These are phyloP conservation scores for Glyptemys insculpta DNA, from an alignment of 2,797 vertebrate species.

Conservation along the genomic window DNA sequence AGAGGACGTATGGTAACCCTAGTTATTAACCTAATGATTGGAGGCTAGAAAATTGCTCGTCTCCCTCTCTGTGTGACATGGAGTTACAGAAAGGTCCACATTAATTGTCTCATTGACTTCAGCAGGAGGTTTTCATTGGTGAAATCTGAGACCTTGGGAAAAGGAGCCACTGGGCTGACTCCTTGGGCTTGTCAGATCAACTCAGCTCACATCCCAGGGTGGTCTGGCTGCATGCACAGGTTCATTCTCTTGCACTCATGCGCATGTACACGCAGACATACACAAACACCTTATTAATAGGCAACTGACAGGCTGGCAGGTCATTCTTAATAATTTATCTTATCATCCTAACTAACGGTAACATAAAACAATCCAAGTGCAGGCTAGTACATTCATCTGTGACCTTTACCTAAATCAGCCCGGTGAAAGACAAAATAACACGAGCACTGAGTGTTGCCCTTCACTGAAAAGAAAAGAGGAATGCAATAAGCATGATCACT, in stretches of 20 bases:
- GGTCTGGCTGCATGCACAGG: accelerated
- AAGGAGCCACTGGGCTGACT: neutral
- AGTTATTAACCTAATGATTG: neutral
- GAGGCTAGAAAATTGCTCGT: neutral
- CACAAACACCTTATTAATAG: neutral
- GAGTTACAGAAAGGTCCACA: neutral
- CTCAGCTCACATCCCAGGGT: neutral
- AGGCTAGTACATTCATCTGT: neutral
- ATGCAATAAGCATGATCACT: neutral
- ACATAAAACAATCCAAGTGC: neutral
- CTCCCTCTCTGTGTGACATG: accelerated
- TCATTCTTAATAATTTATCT: neutral
- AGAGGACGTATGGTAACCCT: too few relatives aligned
- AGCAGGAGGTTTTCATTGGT: neutral
- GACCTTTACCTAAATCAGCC: neutral
- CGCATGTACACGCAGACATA: accelerated
- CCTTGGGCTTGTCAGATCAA: neutral
- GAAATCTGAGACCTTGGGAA: neutral
- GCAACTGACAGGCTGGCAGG: slow-evolving; percentile 3
- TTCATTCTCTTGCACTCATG: neutral
- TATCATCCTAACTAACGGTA: neutral
- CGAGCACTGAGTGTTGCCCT: neutral
- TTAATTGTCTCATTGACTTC: neutral
- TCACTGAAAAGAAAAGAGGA: neutral
- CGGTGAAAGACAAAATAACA: neutral